Percentiles rank a stretch among this genome's conserved stretches.
Conservation (phyloP, 2,888 invertebrate genomes). For the Chalcosyrphus nemorum region DNA sequence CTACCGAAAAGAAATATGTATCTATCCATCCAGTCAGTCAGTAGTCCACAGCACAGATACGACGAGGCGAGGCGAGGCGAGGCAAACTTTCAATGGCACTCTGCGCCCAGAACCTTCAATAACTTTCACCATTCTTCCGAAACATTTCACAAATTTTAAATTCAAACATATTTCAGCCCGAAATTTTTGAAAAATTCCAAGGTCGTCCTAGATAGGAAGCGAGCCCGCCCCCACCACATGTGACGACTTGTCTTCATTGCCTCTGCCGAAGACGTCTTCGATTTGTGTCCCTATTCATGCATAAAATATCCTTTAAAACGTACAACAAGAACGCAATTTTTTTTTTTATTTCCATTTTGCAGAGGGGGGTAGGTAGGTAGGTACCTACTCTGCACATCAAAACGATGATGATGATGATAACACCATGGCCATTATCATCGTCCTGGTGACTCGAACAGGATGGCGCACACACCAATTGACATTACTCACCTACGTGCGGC, state of each 20-base stretch:
- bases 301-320: slow-evolving; percentile 49
- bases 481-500: slow-evolving; percentile 66
- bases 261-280: slow-evolving; percentile 10
- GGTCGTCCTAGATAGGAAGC: no score
- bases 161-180: slow-evolving; percentile 11
- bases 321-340: slow-evolving; percentile 27
- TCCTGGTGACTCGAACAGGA: slow-evolving; percentile 49
- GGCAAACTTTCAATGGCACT: background rate
- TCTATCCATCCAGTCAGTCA: background rate
- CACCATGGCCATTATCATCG: slow-evolving; percentile 12
- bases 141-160: slow-evolving; percentile 51
- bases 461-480: slow-evolving; percentile 62
- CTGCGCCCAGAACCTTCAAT: slow-evolving; percentile 27
- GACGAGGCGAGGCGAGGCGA: no score
- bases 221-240: no score
- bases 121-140: slow-evolving; percentile 46
- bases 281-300: slow-evolving; percentile 58
- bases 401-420: slow-evolving; percentile 38
- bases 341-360: slow-evolving; percentile 43
- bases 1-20: background rate
- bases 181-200: slow-evolving; percentile 8
- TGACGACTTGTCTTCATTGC: slow-evolving; percentile 31
- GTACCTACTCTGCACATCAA: slow-evolving; percentile 28
- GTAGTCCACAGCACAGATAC: background rate
- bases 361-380: no score